These are phyloP conservation scores for Stegana nigrithorax DNA, from an alignment of 2,888 invertebrate genomes.

Conservation along the genomic window DNA sequence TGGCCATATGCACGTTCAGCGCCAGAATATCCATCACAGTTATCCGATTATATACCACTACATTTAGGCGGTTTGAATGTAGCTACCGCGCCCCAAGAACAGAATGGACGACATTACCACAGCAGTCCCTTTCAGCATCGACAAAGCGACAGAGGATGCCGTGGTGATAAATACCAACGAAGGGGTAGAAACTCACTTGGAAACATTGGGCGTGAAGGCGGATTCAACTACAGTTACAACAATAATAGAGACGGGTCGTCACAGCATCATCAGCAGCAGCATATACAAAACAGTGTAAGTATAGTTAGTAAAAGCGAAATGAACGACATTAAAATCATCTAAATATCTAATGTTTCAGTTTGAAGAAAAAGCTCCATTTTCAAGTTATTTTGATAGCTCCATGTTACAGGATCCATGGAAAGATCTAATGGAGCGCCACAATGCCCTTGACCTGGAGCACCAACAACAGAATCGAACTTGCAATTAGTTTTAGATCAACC, in stretches of 20 bases:
- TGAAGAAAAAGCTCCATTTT: conserved; percentile 8
- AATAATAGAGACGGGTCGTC: too few relatives aligned
- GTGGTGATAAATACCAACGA: conserved; percentile 13
- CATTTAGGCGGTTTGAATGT: conserved; percentile 47
- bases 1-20: conserved; percentile 52
- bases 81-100: neutral
- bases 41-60: conserved; percentile 53
- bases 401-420: conserved; percentile 67
- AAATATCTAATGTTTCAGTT: neutral
- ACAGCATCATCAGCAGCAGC: neutral
- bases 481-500: too few relatives aligned
- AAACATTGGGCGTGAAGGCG: neutral
- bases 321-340: neutral
- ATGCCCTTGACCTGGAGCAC: too few relatives aligned
- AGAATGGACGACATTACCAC: neutral
- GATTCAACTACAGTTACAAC: neutral
- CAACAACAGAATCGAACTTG: neutral
- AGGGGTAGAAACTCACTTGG: neutral
- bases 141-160: neutral
- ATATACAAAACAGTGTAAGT: neutral
- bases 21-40: conserved; percentile 62
- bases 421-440: too few relatives aligned
- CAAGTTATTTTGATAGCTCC: conserved; percentile 57
- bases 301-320: neutral
- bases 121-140: neutral